Conservation (phyloP, 2,113 vertebrate genomes). For the Mus musculus region GRCm39 chr15:25800501-25801000, state of each 20-base stretch:
- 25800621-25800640: background rate
- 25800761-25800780: background rate
- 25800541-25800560: too few species aligned
- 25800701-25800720: too few species aligned
- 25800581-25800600: background rate
- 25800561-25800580: background rate
- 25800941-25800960: too few species aligned
- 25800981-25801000: rapidly evolving
- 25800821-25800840: rapidly evolving
- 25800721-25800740: too few species aligned
- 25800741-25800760: too few species aligned
- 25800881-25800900: background rate
- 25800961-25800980: too few species aligned
- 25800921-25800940: background rate
- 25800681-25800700: too few species aligned
- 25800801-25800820: rapidly evolving
- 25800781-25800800: background rate
- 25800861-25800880: background rate
- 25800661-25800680: too few species aligned
- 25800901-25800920: too few species aligned
- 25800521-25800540: background rate
- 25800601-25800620: background rate
- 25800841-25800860: background rate
- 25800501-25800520: background rate
- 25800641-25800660: too few species aligned